A percentile compares a stretch with the other conserved stretches of the same genome.
Evolutionary conservation across 2,113 vertebrate genomes (phyloP).

Genomic region (Ceuthmochares aereus): DNA sequence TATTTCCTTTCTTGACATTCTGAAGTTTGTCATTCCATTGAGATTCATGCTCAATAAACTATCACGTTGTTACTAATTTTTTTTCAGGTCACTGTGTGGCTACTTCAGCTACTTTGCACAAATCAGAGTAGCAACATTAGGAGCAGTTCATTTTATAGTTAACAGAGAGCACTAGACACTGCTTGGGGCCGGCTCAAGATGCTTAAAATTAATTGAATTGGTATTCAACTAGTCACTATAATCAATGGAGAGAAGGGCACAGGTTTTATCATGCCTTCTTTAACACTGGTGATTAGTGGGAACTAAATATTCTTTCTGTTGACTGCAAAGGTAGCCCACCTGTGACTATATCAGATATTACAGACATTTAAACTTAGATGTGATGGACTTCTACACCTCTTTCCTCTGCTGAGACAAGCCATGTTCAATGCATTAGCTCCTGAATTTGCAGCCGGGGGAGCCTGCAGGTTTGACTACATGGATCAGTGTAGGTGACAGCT

Average conservation of each 20-base stretch:
- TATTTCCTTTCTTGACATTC: background rate
- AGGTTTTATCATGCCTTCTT: background rate
- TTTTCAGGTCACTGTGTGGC: background rate
- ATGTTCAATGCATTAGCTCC: background rate
- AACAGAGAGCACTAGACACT: background rate
- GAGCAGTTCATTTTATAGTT: background rate
- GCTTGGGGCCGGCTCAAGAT: background rate
- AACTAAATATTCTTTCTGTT: background rate
- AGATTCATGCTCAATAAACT: background rate
- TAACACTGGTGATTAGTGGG: background rate
- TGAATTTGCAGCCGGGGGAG: background rate
- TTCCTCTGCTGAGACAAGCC: background rate
- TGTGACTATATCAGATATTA: background rate
- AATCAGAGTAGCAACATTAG: background rate
- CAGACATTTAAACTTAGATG: background rate
- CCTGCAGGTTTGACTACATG: background rate
- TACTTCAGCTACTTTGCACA: background rate
- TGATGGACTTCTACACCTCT: background rate
- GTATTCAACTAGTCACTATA: conserved; percentile 32
- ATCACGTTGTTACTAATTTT: background rate
- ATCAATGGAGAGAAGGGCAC: background rate
- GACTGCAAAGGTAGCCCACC: background rate
- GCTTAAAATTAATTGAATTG: conserved; percentile 37
- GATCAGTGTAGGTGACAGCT: background rate
- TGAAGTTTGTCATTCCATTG: background rate